phyloP scores from a whole-genome alignment of 2,888 invertebrate genomes.

The Tyria jacobaeae region DNA sequence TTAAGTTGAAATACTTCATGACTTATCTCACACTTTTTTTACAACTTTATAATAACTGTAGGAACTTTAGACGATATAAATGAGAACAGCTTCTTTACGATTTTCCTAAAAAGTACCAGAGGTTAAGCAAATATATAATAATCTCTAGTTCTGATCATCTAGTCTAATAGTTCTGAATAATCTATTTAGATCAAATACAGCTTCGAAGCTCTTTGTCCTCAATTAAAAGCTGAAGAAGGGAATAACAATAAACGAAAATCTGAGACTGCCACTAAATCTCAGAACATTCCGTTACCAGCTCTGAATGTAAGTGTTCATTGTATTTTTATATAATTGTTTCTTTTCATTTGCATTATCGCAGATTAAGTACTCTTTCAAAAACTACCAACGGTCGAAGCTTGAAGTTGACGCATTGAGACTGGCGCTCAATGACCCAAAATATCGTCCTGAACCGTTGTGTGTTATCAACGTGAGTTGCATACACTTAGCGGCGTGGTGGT shows the following conservation, averaged over 20 bases:
- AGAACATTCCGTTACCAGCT: conserved; percentile 90
- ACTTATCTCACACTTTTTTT: neutral
- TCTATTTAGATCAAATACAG: conserved; percentile 90
- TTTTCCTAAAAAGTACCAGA: neutral
- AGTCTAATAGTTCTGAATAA: conserved; percentile 30
- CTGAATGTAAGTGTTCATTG: conserved; percentile 88
- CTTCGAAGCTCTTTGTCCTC: conserved; percentile 90
- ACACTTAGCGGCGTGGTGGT: conserved; percentile 52
- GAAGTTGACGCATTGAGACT: conserved; percentile 86
- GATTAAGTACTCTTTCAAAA: conserved; percentile 90
- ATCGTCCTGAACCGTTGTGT: conserved; percentile 87
- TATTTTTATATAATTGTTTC: conserved; percentile 18
- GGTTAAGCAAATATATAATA: neutral
- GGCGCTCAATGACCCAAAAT: conserved; percentile 87
- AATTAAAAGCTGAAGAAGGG: conserved; percentile 88
- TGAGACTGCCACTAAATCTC: conserved; percentile 82
- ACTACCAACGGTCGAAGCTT: conserved; percentile 87
- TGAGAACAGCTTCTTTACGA: neutral
- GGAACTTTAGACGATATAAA: neutral
- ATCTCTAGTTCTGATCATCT: neutral
- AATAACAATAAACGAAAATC: conserved; percentile 80
- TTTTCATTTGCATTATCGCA: conserved; percentile 73
- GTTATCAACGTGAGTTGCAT: conserved; percentile 89
- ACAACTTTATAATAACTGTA: neutral
- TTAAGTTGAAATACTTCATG: neutral